Evolutionary conservation across 2,113 vertebrate genomes (phyloP), one percentile per base, ranked within the genome.

Genomic region (Anser brachyrhynchus): DNA sequence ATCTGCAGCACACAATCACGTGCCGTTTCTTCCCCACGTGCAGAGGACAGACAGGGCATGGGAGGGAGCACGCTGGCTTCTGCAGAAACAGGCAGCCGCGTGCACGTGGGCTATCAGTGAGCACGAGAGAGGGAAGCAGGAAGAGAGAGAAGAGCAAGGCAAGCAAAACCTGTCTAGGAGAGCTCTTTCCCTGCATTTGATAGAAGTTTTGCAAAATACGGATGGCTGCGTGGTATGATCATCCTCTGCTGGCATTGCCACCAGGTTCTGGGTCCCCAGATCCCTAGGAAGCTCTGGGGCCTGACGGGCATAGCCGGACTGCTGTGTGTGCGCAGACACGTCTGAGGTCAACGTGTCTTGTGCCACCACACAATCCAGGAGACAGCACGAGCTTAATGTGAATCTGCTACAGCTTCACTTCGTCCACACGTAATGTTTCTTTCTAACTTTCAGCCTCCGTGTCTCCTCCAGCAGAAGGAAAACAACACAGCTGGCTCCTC

Each of bases 11-110:
- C 22, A 22, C 43, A 22, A 19, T 21, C 20, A 1, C 3, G 3
- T 35, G 20, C n/a, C 9, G 1, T 21, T 33, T 49, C 14, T 9
- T 1, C 33, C 19, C 10, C 35, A 0, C 35, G 5, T 10, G 4
- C 25, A 22, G 0, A 22, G 69, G 51, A 70, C 39, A 43, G n/a
- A 19, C 4, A 18, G 31, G 72, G 39, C 37, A 5, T 3, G 37
- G 62, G 51, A 52, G 23, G 23, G 51, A 71, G n/a, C 22, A 2
- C 3, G 1, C 6, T 23, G 29, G 74, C 43, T 61, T 33, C 46
- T 37, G 31, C 72, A 25, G 82, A 3, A 23, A 43, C 23, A 20
- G 57, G 57, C 20, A 62, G 55, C 33, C 20, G 18, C 4, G 7
- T 0, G 2, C n/a, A 16, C 15, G 10, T 3, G 33, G 20, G 54